phyloP scores from a whole-genome alignment of 2,888 invertebrate genomes.

The Junonia oenone region DNA sequence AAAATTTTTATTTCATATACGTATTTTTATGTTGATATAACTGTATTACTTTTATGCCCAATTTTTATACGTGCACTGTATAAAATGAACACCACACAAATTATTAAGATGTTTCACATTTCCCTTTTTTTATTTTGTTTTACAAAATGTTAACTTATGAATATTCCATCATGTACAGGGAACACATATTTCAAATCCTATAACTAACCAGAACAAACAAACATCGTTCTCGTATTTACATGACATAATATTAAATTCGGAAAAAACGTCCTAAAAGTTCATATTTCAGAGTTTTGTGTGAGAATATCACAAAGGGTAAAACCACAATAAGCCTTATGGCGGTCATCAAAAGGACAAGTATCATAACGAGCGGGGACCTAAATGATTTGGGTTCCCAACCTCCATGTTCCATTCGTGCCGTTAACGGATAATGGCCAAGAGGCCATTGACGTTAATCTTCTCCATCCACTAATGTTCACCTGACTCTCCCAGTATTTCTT shows the following conservation, averaged over 20 bases:
- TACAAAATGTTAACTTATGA: not conserved
- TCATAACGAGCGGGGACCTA: constrained; percentile 48
- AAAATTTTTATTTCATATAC: constrained; percentile 31
- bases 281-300: constrained; percentile 1
- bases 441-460: constrained; percentile 52
- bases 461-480: constrained; percentile 43
- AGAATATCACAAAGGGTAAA: constrained; percentile 34
- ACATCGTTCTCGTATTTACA: not conserved
- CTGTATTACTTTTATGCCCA: constrained; percentile 5
- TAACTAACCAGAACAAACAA: not conserved
- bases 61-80: constrained; percentile 10
- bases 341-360: constrained; percentile 49
- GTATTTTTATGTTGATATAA: constrained; percentile 6
- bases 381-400: constrained; percentile 47
- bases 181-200: not conserved
- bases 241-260: not conserved
- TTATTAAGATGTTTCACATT: not conserved
- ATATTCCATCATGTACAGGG: not conserved
- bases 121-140: not conserved
- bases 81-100: constrained; percentile 1
- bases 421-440: constrained; percentile 52
- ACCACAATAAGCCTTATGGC: constrained; percentile 52
- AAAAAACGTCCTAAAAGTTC: not conserved
- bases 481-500: constrained; percentile 45
- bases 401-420: constrained; percentile 48